Evolutionary conservation across 2,888 invertebrate genomes (phyloP).

Genomic region (Pterostichus niger): DNA sequence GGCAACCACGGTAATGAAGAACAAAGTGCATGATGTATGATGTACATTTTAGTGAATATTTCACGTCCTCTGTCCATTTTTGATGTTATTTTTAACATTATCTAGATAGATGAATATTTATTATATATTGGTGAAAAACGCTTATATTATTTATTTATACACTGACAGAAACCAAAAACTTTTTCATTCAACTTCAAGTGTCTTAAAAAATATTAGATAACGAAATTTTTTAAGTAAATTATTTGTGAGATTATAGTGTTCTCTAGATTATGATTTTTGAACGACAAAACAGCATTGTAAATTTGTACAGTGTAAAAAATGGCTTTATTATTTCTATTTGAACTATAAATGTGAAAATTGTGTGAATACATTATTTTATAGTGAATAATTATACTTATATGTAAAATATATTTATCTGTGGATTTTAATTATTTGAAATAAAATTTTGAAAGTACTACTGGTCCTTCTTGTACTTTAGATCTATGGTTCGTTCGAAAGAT

Average conservation of each 20-base stretch:
- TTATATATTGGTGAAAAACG: conserved; percentile 38
- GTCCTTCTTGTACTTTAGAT: not conserved
- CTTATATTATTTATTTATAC: conserved; percentile 54
- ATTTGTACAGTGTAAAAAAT: conserved; percentile 64
- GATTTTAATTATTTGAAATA: conserved; percentile 42
- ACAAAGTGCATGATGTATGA: conserved; percentile 65
- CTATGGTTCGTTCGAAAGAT: too few relatives aligned
- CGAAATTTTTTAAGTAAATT: conserved; percentile 48
- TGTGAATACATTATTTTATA: conserved; percentile 64
- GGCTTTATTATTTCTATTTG: conserved; percentile 35
- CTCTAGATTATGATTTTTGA: conserved; percentile 6
- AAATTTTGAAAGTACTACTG: conserved; percentile 31
- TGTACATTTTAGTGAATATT: not conserved
- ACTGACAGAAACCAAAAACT: conserved; percentile 45
- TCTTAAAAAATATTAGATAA: conserved; percentile 56
- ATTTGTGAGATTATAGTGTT: conserved; percentile 25
- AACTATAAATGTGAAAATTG: conserved; percentile 54
- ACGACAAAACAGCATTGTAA: conserved; percentile 57
- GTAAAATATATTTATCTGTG: conserved; percentile 43
- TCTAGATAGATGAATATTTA: conserved; percentile 50
- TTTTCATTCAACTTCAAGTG: conserved; percentile 64
- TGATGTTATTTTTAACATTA: conserved; percentile 41
- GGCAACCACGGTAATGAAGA: conserved; percentile 9
- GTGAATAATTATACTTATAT: conserved; percentile 43
- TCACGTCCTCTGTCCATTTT: conserved; percentile 28